Base-by-base conservation (phyloP, 1,140 invertebrate species). In the Goniozus legneri region DNA sequence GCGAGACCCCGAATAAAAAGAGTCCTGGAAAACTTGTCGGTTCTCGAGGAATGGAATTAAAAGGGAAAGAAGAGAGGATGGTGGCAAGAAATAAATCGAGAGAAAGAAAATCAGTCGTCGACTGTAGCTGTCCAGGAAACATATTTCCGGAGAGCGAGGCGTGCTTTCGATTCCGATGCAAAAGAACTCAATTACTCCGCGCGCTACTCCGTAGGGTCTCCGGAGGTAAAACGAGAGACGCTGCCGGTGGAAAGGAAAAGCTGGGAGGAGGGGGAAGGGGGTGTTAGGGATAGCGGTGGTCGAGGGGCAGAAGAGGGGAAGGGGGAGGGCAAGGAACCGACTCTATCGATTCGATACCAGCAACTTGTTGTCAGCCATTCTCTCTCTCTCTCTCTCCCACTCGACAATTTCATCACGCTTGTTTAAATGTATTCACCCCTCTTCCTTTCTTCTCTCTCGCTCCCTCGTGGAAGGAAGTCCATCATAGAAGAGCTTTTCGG, bases 301-400 rank as follows among this genome's bases (percentile, higher is more conserved):
- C 10, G 21, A 19, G 14, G 43, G 31, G 18, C 12, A 42, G 35
- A 39, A 22, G 20, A 44, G 30, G 13, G n/a, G n/a, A n/a, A n/a
- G n/a, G n/a, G n/a, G n/a, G n/a, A n/a, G n/a, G n/a, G n/a, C n/a
- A n/a, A n/a, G n/a, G n/a, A 52, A 58, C 60, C 56, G 52, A 63
- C 64, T 65, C 62, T 67, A 75, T 75, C 71, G 71, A 73, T 73
- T 73, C 62, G 47, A 64, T 63, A 63, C 64, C 64, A 58, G 62
- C 69, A 75, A 75, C 69, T 73, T 75, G 72, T 75, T 75, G 72
- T 75, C 73, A 67, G 69, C 61, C 63, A 50, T 52, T 48, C 48
- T 58, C 54, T 44, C 41, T 45, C 42, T 42, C 46, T 47, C 47
- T 38, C 47, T 19, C 30, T 16, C 18, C 20, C 48, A 36, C n/a